Conservation (phyloP, 1,140 invertebrate genomes). For the Temnothorax longispinosus region DNA sequence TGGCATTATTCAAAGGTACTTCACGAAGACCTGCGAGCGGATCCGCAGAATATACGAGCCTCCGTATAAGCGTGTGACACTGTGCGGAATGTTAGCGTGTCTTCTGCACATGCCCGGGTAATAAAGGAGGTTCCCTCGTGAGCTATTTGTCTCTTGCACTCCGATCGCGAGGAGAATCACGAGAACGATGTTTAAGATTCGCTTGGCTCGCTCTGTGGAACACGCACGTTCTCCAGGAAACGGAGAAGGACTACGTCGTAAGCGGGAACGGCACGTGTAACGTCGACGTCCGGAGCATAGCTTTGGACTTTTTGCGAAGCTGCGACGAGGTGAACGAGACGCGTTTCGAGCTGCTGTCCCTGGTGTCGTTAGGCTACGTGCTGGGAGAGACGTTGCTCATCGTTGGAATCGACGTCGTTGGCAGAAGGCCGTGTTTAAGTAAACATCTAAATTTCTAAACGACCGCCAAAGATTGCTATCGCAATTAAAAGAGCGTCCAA, state of each 20-base stretch:
- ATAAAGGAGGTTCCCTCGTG: conserved; percentile 22
- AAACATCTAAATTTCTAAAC: conserved; percentile 11
- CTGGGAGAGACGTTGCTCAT: conserved; percentile 72
- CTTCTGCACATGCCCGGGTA: conserved; percentile 76
- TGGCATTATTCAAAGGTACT: conserved; percentile 47
- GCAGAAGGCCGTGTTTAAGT: conserved; percentile 70
- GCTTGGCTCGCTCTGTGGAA: conserved; percentile 74
- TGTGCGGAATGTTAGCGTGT: conserved; percentile 58
- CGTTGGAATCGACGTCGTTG: conserved; percentile 69
- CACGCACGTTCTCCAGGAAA: conserved; percentile 64
- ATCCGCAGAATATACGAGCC: conserved; percentile 51
- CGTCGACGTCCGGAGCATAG: conserved; percentile 57
- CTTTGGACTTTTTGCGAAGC: conserved; percentile 64
- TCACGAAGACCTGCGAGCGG: conserved; percentile 62
- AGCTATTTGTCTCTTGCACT: neutral
- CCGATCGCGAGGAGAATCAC: conserved; percentile 1
- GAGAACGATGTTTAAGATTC: conserved; percentile 64
- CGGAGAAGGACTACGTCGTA: neutral
- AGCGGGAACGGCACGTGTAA: conserved; percentile 58
- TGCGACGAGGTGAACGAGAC: conserved; percentile 69
- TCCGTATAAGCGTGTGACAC: conserved; percentile 57
- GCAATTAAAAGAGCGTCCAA: neutral
- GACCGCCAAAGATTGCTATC: neutral
- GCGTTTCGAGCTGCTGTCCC: conserved; percentile 62
- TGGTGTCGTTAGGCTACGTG: conserved; percentile 73